These are phyloP conservation scores for Gymnocheta viridis DNA, from an alignment of 2,888 invertebrate genomes.

Conservation along the genomic window DNA sequence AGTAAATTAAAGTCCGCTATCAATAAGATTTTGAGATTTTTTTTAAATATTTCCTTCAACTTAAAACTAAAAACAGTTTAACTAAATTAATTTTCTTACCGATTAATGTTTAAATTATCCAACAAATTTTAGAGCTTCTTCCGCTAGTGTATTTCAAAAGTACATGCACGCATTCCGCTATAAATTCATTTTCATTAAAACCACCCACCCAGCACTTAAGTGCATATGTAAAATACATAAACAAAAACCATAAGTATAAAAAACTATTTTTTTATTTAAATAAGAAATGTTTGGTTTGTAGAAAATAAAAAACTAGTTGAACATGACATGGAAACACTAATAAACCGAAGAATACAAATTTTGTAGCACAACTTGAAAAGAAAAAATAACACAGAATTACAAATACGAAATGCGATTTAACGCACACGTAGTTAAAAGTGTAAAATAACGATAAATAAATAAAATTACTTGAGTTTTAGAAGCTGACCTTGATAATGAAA, in stretches of 20 bases:
- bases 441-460: constrained; percentile 18
- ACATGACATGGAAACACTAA: constrained; percentile 37
- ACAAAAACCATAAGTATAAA: no score
- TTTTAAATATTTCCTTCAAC: neutral
- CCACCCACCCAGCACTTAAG: neutral
- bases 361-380: constrained; percentile 9
- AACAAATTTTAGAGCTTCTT: neutral
- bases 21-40: neutral
- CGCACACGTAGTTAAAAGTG: constrained; percentile 13
- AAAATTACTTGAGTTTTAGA: constrained; percentile 30
- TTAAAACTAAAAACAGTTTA: neutral
- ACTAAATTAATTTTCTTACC: constrained; percentile 25
- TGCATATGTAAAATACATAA: neutral
- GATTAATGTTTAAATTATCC: constrained; percentile 30
- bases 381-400: constrained; percentile 9
- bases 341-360: constrained; percentile 36
- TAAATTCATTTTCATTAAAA: constrained; percentile 11
- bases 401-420: constrained; percentile 31
- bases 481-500: constrained; percentile 66
- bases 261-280: neutral
- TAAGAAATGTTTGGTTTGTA: constrained; percentile 42
- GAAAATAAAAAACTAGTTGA: constrained; percentile 16
- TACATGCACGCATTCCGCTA: constrained; percentile 10
- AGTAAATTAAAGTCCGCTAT: no score
- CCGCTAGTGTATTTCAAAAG: constrained; percentile 11